phyloP scores from a whole-genome alignment of 1,140 invertebrate species.

The Drepana arcuata region DNA sequence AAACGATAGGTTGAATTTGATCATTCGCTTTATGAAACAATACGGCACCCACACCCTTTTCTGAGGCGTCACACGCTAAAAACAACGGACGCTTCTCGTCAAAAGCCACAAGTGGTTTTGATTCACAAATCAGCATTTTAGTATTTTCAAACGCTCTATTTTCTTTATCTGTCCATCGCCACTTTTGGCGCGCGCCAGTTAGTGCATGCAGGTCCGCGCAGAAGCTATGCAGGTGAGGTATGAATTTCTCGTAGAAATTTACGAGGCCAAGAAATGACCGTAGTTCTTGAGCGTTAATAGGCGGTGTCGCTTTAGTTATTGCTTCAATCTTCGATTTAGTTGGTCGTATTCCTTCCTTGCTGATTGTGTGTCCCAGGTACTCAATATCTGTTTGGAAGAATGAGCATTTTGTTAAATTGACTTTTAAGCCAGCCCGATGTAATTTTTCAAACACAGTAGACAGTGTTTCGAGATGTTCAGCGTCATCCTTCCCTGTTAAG shows the following conservation, averaged over 20 bases:
- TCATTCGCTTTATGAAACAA: neutral
- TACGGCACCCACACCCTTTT: constrained; percentile 4
- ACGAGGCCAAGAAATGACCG: constrained; percentile 2
- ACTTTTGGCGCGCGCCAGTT: neutral
- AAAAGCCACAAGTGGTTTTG: neutral
- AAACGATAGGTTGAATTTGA: constrained; percentile 11
- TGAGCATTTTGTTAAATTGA: constrained; percentile 14
- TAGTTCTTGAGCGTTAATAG: constrained; percentile 5
- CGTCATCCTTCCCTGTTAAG: constrained; percentile 11
- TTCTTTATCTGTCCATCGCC: constrained; percentile 3
- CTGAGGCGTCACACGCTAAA: constrained; percentile 4
- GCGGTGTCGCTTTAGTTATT: neutral
- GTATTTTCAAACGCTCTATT: constrained; percentile 1
- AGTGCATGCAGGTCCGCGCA: constrained; percentile 4
- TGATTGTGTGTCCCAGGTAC: constrained; percentile 13
- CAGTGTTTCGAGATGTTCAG: constrained; percentile 13
- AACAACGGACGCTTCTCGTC: neutral
- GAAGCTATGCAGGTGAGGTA: constrained; percentile 3
- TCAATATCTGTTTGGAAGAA: constrained; percentile 12
- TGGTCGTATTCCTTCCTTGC: constrained; percentile 9
- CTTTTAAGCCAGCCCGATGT: constrained; percentile 7
- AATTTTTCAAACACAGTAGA: constrained; percentile 6
- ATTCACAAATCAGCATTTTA: constrained; percentile 1
- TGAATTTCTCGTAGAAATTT: constrained; percentile 9
- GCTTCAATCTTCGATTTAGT: constrained; percentile 8